Evolutionary conservation across 2,113 vertebrate genomes (phyloP).

Genomic region (Phaetusa simplex): DNA sequence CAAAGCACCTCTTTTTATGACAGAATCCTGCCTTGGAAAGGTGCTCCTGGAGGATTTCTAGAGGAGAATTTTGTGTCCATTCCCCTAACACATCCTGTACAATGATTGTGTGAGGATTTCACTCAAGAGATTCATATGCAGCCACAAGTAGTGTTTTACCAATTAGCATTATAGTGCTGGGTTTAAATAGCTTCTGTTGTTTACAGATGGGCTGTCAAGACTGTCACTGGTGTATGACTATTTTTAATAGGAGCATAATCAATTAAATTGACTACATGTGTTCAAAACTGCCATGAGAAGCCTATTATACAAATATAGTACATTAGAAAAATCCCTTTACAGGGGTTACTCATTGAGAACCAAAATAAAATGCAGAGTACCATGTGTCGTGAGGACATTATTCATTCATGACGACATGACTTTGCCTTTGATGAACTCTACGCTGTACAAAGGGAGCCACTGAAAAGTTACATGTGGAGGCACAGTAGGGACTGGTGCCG

Average conservation of each 20-base stretch:
- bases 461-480: conserved; percentile 6
- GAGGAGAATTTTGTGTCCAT: background rate
- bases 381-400: background rate
- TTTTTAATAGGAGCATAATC: conserved; percentile 58
- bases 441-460: background rate
- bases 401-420: background rate
- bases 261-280: conserved; percentile 57
- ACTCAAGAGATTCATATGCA: background rate
- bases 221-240: conserved; percentile 22
- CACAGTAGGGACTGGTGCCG: background rate
- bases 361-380: background rate
- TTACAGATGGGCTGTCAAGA: conserved; percentile 59
- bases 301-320: background rate
- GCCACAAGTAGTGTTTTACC: background rate
- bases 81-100: background rate
- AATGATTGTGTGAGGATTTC: background rate
- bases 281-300: conserved; percentile 29
- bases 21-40: background rate
- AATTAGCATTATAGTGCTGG: conserved; percentile 1
- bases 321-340: conserved; percentile 21
- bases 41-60: background rate
- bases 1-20: background rate
- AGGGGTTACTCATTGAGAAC: conserved; percentile 12
- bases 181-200: conserved; percentile 56
- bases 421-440: conserved; percentile 1